phyloP scores from a whole-genome alignment of 2,797 vertebrate species.

The Prunella strophiata region DNA sequence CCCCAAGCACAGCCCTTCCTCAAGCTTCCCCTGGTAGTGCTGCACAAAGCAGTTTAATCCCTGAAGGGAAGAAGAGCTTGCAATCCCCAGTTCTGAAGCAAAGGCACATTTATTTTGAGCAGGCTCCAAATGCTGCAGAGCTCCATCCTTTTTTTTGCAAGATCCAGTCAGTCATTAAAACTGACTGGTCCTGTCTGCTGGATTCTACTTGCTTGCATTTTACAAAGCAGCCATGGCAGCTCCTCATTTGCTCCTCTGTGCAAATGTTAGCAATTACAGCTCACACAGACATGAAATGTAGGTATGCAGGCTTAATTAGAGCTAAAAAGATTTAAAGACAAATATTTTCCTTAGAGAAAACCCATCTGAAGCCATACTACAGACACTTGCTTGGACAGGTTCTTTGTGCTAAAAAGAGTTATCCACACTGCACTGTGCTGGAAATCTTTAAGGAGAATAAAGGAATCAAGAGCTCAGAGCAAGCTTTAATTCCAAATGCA shows the following conservation, averaged over 20 bases:
- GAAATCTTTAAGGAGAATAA: constrained; percentile 15
- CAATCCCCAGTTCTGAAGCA: background rate
- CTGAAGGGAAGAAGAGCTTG: background rate
- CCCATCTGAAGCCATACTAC: background rate
- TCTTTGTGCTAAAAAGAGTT: constrained; percentile 1
- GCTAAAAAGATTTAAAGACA: constrained; percentile 33
- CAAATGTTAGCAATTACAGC: background rate
- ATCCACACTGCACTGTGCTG: background rate
- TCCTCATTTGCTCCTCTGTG: background rate
- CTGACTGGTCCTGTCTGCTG: background rate
- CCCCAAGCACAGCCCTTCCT: background rate
- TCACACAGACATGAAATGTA: background rate
- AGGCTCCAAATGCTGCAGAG: background rate
- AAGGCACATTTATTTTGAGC: background rate
- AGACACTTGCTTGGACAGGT: background rate
- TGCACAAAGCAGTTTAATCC: background rate
- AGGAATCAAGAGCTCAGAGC: constrained; percentile 14
- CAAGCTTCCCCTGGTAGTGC: background rate
- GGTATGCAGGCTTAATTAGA: constrained; percentile 20
- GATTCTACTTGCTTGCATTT: background rate
- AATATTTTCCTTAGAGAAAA: constrained; percentile 49
- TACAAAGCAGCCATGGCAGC: background rate
- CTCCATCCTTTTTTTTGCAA: background rate
- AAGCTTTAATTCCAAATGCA: background rate
- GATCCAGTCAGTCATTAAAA: background rate